Evolutionary conservation across 2,888 invertebrate species (phyloP).

Genomic region (Prosapia bicincta): DNA sequence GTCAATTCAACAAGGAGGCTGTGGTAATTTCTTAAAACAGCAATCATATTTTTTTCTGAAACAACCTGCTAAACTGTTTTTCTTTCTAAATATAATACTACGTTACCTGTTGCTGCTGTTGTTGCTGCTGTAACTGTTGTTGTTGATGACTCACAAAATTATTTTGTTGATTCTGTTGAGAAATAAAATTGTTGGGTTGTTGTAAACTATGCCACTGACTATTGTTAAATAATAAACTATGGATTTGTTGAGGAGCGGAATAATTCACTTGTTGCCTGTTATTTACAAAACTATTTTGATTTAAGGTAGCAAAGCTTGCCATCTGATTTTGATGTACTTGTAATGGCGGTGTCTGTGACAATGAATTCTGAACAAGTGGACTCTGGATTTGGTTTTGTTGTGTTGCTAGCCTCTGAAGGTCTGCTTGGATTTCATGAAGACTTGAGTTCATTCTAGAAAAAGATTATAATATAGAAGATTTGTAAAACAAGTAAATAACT

Average conservation of each 20-base stretch:
- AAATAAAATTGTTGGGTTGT: slow-evolving; percentile 35
- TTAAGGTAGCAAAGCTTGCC: slow-evolving; percentile 42
- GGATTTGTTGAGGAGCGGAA: slow-evolving; percentile 31
- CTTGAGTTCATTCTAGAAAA: slow-evolving; percentile 61
- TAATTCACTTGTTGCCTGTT: not conserved
- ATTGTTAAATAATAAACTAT: slow-evolving; percentile 35
- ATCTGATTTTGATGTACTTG: slow-evolving; percentile 40
- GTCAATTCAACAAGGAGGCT: too few relatives aligned
- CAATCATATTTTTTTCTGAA: too few relatives aligned
- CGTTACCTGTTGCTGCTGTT: slow-evolving; percentile 40
- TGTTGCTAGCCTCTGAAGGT: slow-evolving; percentile 84
- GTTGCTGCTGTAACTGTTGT: slow-evolving; percentile 49
- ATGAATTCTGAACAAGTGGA: slow-evolving; percentile 28
- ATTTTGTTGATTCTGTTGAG: slow-evolving; percentile 31
- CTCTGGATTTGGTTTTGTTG: slow-evolving; percentile 74
- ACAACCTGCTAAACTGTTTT: too few relatives aligned
- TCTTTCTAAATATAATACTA: too few relatives aligned
- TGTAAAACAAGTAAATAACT: too few relatives aligned
- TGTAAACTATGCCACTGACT: slow-evolving; percentile 38
- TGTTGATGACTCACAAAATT: slow-evolving; percentile 35
- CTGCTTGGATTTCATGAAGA: slow-evolving; percentile 90
- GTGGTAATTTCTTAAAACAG: too few relatives aligned
- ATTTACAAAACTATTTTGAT: slow-evolving; percentile 41
- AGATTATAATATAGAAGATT: not conserved
- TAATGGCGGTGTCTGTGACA: slow-evolving; percentile 1